These are phyloP conservation scores for Melikaiella ostensackeni DNA, from an alignment of 2,888 invertebrate species.

Conservation along the genomic window DNA sequence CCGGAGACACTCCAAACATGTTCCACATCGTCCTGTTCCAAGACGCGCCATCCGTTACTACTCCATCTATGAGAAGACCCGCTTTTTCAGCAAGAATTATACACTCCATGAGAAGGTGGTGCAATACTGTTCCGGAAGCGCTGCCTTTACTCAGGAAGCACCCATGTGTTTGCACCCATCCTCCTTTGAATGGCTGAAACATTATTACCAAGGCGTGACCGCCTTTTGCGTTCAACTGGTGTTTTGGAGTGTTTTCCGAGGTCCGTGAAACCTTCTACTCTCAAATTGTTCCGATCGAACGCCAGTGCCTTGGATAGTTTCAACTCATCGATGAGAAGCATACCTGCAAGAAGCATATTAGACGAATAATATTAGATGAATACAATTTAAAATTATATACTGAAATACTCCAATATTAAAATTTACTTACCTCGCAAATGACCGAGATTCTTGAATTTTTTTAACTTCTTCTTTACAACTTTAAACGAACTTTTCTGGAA, in stretches of 20 bases:
- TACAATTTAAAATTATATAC: no score
- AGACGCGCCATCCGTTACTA: constrained; percentile 55
- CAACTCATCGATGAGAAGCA: constrained; percentile 45
- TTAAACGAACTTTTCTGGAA: no score
- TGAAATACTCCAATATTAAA: no score
- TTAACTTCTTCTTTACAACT: no score
- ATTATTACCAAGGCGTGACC: constrained; percentile 63
- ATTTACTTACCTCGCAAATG: no score
- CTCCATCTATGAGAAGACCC: constrained; percentile 48
- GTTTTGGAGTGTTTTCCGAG: constrained; percentile 58
- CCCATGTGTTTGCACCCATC: constrained; percentile 58
- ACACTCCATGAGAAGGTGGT: constrained; percentile 57
- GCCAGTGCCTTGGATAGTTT: neutral
- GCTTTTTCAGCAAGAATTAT: constrained; percentile 55
- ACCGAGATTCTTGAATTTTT: no score
- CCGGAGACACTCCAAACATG: constrained; percentile 21
- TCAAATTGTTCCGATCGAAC: constrained; percentile 24
- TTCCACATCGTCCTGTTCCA: constrained; percentile 53
- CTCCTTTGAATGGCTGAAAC: constrained; percentile 58
- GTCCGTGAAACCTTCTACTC: constrained; percentile 52
- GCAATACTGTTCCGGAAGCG: constrained; percentile 53
- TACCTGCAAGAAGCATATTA: constrained; percentile 27
- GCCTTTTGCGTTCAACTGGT: constrained; percentile 49
- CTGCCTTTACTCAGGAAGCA: constrained; percentile 59
- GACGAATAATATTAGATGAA: no score